Base-by-base conservation (phyloP, 2,113 vertebrate genomes). In the Dasyornis broadbenti region DNA sequence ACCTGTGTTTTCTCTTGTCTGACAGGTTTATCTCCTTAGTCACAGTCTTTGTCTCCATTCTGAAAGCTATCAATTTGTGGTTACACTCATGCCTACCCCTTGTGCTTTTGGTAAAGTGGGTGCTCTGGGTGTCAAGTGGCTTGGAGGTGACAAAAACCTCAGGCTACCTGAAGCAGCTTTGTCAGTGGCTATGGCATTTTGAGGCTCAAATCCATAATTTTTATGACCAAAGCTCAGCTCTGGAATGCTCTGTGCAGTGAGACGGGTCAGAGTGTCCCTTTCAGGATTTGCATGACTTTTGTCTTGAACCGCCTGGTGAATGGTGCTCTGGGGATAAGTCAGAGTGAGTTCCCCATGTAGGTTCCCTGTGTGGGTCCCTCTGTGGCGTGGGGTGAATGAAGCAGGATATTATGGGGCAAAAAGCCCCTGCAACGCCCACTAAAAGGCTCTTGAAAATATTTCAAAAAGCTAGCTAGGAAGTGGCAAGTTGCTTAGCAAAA, bases 71-170 rank as follows among this genome's bases (percentile, higher is more conserved):
- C 24, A 6, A 0, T 42, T 77, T 39, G 24, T 49, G 37, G 7
- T 69, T 44, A 20, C 1, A 5, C 28, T 89, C 5, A 11, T 52
- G 45, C 23, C 42, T 57, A 64, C 26, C 4, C 16, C n/a, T n/a
- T 27, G 4, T 31, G 23, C 31, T 93, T 82, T 49, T 7, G 3
- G 26, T 35, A 47, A 78, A 82, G 59, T 33, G 17, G 4, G 18
- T 77, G 54, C 14, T 47, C 6, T 0, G 0, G 5, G 10, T 54
- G 39, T 28, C 2, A 8, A 45, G 54, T 39, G 22, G 19, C 35
- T 89, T 3, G 2, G 70, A 77, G 37, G 27, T 83, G 31, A 33
- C 30, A 26, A 40, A 79, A 83, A 8, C 45, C 57, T 8, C 33
- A 44, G 81, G 12, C 33, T 92, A 37, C 14, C 69, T 53, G 82